Evolutionary conservation across 2,113 vertebrate genomes (phyloP).

Genomic region (Clinocottus analis): DNA sequence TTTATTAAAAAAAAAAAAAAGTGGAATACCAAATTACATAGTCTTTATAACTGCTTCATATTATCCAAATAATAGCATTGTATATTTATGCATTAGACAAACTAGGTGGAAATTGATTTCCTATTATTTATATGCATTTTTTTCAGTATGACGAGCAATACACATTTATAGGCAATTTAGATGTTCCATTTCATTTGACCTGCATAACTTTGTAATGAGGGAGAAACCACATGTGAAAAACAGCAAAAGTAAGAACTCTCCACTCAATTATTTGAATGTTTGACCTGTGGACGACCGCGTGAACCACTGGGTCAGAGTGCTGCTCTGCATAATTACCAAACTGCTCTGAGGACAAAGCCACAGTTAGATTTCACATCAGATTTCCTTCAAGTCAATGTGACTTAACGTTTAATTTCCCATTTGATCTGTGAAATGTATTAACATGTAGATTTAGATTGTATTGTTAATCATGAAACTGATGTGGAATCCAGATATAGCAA

Average conservation of each 20-base stretch:
- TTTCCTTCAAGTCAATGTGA: constrained; percentile 8
- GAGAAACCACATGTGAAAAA: neutral
- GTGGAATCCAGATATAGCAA: neutral
- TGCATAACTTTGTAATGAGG: neutral
- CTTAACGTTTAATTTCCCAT: neutral
- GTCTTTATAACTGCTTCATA: neutral
- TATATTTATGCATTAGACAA: neutral
- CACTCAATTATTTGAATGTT: neutral
- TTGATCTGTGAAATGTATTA: neutral
- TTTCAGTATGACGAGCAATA: neutral
- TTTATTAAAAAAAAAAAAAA: neutral
- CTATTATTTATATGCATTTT: neutral
- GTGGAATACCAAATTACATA: neutral
- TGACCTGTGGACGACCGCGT: neutral
- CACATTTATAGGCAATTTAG: neutral
- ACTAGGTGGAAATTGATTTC: neutral
- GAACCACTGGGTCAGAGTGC: neutral
- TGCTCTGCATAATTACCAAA: neutral
- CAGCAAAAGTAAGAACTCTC: neutral
- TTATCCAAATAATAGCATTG: neutral
- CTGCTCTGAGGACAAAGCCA: neutral
- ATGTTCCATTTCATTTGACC: neutral
- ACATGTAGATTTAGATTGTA: neutral
- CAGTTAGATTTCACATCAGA: constrained; percentile 4
- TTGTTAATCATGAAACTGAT: constrained; percentile 10